These are phyloP conservation scores for Tridacna gigas DNA, from an alignment of 2,888 invertebrate genomes.

Conservation along the genomic window DNA sequence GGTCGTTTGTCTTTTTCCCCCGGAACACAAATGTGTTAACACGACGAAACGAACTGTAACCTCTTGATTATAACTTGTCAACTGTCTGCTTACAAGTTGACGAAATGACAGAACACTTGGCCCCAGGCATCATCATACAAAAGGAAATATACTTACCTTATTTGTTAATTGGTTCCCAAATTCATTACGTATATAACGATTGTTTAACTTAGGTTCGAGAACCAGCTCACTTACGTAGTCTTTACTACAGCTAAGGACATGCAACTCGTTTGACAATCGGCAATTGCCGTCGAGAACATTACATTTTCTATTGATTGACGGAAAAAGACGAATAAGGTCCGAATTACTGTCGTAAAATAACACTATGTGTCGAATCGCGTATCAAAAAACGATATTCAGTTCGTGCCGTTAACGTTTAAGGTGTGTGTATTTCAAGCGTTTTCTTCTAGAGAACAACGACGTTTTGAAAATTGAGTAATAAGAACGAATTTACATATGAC, in stretches of 20 bases:
- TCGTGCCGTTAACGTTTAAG: slow-evolving; percentile 11
- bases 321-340: slow-evolving; percentile 13
- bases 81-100: slow-evolving; percentile 49
- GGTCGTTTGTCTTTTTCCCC: slow-evolving; percentile 17
- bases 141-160: slow-evolving; percentile 3
- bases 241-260: slow-evolving; percentile 1
- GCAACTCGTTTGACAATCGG: slow-evolving; percentile 20
- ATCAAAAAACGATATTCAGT: slow-evolving; percentile 36
- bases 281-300: slow-evolving; percentile 7
- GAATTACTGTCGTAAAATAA: slow-evolving; percentile 46
- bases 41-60: slow-evolving; percentile 21
- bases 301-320: neutral
- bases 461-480: too few relatives aligned
- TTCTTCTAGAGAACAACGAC: too few relatives aligned
- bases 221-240: neutral
- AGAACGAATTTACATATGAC: too few relatives aligned
- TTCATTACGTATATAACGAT: neutral
- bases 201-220: neutral
- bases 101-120: slow-evolving; percentile 45
- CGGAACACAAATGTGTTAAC: slow-evolving; percentile 24
- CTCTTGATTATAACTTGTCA: slow-evolving; percentile 47
- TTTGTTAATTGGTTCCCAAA: slow-evolving; percentile 15
- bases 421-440: neutral
- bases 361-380: slow-evolving; percentile 46
- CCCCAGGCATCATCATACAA: neutral